Evolutionary conservation across 2,888 invertebrate species (phyloP).

Genomic region (Euplexia lucipara): DNA sequence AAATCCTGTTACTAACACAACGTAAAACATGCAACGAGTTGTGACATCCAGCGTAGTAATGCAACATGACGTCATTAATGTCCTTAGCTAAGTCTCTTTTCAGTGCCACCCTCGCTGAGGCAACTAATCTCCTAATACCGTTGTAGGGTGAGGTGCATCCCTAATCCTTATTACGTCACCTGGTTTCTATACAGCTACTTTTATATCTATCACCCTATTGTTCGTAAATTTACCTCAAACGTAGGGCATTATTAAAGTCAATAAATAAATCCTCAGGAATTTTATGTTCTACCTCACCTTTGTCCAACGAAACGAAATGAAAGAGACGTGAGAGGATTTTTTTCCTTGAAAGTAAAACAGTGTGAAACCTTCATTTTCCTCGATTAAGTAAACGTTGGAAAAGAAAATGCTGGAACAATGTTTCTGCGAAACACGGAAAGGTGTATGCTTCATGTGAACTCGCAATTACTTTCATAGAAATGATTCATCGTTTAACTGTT

Average conservation of each 20-base stretch:
- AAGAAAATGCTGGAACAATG: slow-evolving; percentile 36
- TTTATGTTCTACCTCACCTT: slow-evolving; percentile 50
- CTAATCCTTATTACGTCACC: slow-evolving; percentile 55
- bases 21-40: slow-evolving; percentile 9
- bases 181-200: slow-evolving; percentile 23
- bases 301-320: slow-evolving; percentile 54
- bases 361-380: slow-evolving; percentile 52
- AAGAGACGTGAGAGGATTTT: slow-evolving; percentile 52
- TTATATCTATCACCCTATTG: slow-evolving; percentile 25
- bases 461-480: slow-evolving; percentile 25
- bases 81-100: slow-evolving; percentile 30
- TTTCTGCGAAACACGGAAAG: slow-evolving; percentile 29
- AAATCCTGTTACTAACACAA: slow-evolving; percentile 21
- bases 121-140: slow-evolving; percentile 56
- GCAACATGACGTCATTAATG: slow-evolving; percentile 18
- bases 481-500: slow-evolving; percentile 8
- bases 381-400: slow-evolving; percentile 31
- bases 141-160: slow-evolving; percentile 44
- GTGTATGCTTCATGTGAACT: slow-evolving; percentile 22
- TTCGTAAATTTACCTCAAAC: slow-evolving; percentile 33
- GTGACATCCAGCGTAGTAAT: slow-evolving; percentile 16
- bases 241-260: slow-evolving; percentile 51
- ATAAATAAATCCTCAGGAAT: slow-evolving; percentile 55
- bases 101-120: slow-evolving; percentile 27
- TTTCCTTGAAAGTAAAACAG: slow-evolving; percentile 50